Base-by-base conservation (phyloP, 2,888 invertebrate genomes). In the Meteorus cinctellus region DNA sequence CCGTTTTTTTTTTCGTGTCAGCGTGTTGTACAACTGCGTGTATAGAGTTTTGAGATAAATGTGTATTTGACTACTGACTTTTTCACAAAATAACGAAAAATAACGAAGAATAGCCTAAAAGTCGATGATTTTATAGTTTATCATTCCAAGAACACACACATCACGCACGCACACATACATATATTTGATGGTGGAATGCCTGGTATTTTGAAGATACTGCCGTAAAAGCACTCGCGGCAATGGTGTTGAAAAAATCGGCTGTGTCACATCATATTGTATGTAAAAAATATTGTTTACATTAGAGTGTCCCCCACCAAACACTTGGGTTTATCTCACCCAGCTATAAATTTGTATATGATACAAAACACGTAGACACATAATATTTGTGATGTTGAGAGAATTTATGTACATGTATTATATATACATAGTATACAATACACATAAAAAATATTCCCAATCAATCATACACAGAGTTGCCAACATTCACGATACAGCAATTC, bases 221-320 rank as follows among this genome's bases (percentile, higher is more conserved):
- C 41, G 8, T 12, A 12, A 8, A 41, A 41, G 41, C 41, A 41
- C 41, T 80, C 77, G 72, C 24, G 24, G 24, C 78, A 81, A 80
- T 80, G 80, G 79, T 80, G 76, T 78, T 41, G 2, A 41, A 68
- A 80, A 62, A 62, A 81, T 81, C 81, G 78, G 77, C 79, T 79
- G 82, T 83, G 84, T 84, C 86, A 84, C 85, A 82, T 82, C 81
- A 82, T 85, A 81, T 84, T 83, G 41, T 41, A 41, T 78, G 74
- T 78, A 79, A 81, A 84, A 84, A 85, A 84, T 83, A 83, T 79
- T 86, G 86, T 86, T 86, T 86, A 86, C 86, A 85, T 84, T 86
- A 80, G 83, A 41, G 2, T 41, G 8, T 12, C 41, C 41, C 12
- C 41, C 66, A 67, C 71, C 51, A 59, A 36, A 63, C 79, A 77